These are phyloP conservation scores for Epinephelus coioides DNA, from an alignment of 2,797 vertebrate genomes.

Conservation along the genomic window DNA sequence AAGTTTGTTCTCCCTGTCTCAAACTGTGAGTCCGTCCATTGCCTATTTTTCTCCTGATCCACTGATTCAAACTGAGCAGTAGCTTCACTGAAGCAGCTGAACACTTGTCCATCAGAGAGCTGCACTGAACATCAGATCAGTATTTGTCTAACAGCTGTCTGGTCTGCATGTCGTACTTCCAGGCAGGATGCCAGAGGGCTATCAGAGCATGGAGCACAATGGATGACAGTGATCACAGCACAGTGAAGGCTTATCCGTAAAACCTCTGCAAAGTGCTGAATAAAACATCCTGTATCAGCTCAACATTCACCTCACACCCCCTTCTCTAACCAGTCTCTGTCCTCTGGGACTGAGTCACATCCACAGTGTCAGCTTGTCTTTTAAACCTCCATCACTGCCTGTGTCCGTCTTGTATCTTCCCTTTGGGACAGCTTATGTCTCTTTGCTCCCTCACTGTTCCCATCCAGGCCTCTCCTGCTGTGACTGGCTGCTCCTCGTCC, in stretches of 20 bases:
- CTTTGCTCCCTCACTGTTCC: slow-evolving; percentile 8
- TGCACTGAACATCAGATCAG: neutral
- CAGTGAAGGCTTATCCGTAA: slow-evolving; percentile 8
- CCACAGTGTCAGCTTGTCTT: slow-evolving; percentile 12
- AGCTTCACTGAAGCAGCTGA: too few relatives aligned
- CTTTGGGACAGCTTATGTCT: slow-evolving; percentile 29
- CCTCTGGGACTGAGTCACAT: neutral
- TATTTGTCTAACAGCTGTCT: neutral
- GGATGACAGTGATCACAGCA: slow-evolving; percentile 13
- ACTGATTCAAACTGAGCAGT: too few relatives aligned
- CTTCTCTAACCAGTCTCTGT: neutral
- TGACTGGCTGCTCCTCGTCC: slow-evolving; percentile 28
- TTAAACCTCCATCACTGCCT: slow-evolving; percentile 14
- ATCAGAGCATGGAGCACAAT: slow-evolving; percentile 1
- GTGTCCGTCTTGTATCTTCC: slow-evolving; percentile 8
- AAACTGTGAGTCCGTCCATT: too few relatives aligned
- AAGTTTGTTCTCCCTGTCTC: too few relatives aligned
- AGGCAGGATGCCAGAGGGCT: neutral
- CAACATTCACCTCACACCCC: neutral
- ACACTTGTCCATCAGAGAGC: too few relatives aligned
- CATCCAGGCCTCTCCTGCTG: neutral
- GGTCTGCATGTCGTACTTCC: neutral
- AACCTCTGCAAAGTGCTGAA: neutral
- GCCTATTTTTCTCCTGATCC: too few relatives aligned
- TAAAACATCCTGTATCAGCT: slow-evolving; percentile 7